Conservation (phyloP, 2,888 invertebrate species). For the Drosophila suboccidentalis region DNA sequence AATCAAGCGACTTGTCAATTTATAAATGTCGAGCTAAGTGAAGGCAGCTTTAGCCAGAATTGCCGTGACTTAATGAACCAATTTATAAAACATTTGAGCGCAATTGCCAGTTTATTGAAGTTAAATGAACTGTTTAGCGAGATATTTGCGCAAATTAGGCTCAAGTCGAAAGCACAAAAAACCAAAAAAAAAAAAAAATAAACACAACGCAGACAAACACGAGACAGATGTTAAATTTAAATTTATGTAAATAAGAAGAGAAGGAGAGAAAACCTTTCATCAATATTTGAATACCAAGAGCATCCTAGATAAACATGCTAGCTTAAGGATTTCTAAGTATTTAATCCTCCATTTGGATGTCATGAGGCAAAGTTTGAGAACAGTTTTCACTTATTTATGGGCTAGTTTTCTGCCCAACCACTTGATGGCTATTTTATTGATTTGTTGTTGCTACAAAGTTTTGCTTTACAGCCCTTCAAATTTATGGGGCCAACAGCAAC, state of each 20-base stretch:
- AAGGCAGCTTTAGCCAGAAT: constrained; percentile 17
- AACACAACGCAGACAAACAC: constrained; percentile 9
- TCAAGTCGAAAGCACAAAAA: constrained; percentile 23
- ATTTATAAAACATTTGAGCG: constrained; percentile 62
- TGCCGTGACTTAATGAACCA: constrained; percentile 63
- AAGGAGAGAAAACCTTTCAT: constrained; percentile 2
- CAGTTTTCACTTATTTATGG: too few species aligned
- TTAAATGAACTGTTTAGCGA: constrained; percentile 75
- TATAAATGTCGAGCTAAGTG: constrained; percentile 53
- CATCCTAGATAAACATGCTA: constrained; percentile 10
- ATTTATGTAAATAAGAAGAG: neutral
- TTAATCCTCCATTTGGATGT: constrained; percentile 32
- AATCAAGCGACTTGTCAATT: constrained; percentile 30
- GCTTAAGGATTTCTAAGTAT: constrained; percentile 19
- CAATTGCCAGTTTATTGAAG: constrained; percentile 76
- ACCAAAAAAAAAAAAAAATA: constrained; percentile 6
- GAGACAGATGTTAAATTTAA: constrained; percentile 21
- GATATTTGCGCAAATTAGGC: constrained; percentile 55
- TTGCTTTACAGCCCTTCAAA: constrained; percentile 53
- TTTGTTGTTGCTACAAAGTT: constrained; percentile 68
- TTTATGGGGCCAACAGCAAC: constrained; percentile 62
- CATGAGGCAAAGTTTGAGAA: constrained; percentile 43
- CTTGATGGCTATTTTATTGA: constrained; percentile 76
- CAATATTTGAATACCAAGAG: constrained; percentile 4
- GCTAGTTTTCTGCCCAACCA: constrained; percentile 61